Percentiles rank a stretch among this genome's conserved stretches.
Evolutionary conservation across 2,113 vertebrate species (phyloP).

Genomic region (Laticauda colubrina): DNA sequence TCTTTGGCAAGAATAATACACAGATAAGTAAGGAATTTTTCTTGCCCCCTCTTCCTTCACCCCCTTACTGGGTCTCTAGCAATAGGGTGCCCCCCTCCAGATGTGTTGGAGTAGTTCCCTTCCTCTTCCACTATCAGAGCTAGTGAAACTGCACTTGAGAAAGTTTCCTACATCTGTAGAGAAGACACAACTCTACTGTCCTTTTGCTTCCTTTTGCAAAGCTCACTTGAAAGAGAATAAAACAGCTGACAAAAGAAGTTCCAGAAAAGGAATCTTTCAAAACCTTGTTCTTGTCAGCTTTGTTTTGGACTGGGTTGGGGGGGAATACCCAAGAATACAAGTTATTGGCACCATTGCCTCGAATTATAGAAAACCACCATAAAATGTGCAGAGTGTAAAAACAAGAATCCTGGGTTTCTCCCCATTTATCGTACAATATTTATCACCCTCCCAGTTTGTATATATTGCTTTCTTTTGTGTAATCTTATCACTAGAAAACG

Average conservation of each 20-base stretch:
- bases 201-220: conserved; percentile 64
- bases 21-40: conserved; percentile 43
- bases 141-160: conserved; percentile 27
- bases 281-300: conserved; percentile 56
- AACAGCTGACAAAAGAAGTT: conserved; percentile 68
- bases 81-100: not conserved
- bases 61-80: conserved; percentile 34
- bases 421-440: conserved; percentile 70
- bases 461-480: conserved; percentile 75
- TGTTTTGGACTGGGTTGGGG: conserved; percentile 16
- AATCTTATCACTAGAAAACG: conserved; percentile 76
- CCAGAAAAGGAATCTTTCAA: conserved; percentile 65
- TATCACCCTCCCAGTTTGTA: conserved; percentile 70
- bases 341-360: conserved; percentile 57
- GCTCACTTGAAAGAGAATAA: conserved; percentile 64
- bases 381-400: conserved; percentile 63
- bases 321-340: conserved; percentile 56
- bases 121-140: not conserved
- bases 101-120: not conserved
- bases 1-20: not conserved
- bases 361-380: conserved; percentile 63
- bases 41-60: conserved; percentile 44
- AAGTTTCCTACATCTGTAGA: conserved; percentile 53
- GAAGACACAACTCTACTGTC: conserved; percentile 59
- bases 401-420: conserved; percentile 60